Percentiles rank a stretch among this genome's conserved stretches.
Conservation (phyloP, 2,113 vertebrate genomes). For the Oncorhynchus nerka region DNA sequence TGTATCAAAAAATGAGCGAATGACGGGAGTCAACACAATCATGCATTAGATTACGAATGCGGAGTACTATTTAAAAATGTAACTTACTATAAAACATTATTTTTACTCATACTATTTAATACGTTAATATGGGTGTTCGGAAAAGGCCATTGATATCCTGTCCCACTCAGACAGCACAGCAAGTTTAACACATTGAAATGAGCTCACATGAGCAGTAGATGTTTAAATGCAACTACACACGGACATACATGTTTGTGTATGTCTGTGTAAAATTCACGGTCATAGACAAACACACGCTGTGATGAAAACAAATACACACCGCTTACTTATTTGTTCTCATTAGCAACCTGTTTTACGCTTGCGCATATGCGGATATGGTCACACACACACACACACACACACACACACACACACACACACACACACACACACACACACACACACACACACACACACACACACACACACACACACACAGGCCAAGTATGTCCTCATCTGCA, state of each 20-base stretch:
- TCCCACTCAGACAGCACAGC: slow-evolving; percentile 26
- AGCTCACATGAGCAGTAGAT: background rate
- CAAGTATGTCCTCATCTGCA: slow-evolving; percentile 72
- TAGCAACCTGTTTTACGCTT: background rate
- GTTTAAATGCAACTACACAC: slow-evolving; percentile 43
- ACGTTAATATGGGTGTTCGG: too few species aligned
- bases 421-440: slow-evolving; percentile 15
- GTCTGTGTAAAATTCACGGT: background rate
- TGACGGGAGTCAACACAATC: too few species aligned
- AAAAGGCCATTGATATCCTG: slow-evolving; percentile 33
- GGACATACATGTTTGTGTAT: slow-evolving; percentile 22
- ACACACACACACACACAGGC: slow-evolving; percentile 44
- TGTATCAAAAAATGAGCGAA: too few species aligned
- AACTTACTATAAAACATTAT: too few species aligned
- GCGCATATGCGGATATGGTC: too few species aligned
- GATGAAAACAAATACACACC: slow-evolving; percentile 59
- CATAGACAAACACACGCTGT: slow-evolving; percentile 32
- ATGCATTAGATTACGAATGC: too few species aligned
- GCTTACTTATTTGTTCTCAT: background rate
- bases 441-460: slow-evolving; percentile 35
- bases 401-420: slow-evolving; percentile 10
- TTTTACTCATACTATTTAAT: too few species aligned
- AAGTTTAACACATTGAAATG: slow-evolving; percentile 39
- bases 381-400: slow-evolving; percentile 5
- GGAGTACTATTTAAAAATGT: too few species aligned